phyloP scores from a whole-genome alignment of 2,888 invertebrate genomes.

The Geotrupes spiniger region DNA sequence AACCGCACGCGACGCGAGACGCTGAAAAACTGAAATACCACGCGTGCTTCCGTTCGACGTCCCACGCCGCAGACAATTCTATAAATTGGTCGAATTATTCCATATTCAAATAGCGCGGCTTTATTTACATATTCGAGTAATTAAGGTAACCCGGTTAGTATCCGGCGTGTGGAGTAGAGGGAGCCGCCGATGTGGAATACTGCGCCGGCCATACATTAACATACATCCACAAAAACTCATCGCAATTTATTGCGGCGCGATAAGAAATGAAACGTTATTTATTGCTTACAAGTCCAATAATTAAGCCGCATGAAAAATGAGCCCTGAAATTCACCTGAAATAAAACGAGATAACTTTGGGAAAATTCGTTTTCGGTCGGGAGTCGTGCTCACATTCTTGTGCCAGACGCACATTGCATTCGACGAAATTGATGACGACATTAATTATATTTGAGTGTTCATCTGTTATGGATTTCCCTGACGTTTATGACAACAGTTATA shows the following conservation, averaged over 20 bases:
- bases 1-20: slow-evolving; percentile 1
- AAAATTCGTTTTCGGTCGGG: too few species aligned
- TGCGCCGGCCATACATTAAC: slow-evolving; percentile 39
- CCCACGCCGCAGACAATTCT: slow-evolving; percentile 40
- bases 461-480: too few species aligned
- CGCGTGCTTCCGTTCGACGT: slow-evolving; percentile 34
- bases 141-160: slow-evolving; percentile 40
- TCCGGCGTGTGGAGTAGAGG: slow-evolving; percentile 23
- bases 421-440: too few species aligned
- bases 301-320: slow-evolving; percentile 37
- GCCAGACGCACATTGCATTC: too few species aligned
- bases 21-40: slow-evolving; percentile 27
- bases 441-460: too few species aligned
- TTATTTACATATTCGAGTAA: slow-evolving; percentile 48
- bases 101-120: slow-evolving; percentile 42
- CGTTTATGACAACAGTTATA: too few species aligned
- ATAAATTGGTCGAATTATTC: slow-evolving; percentile 41
- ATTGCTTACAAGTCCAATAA: slow-evolving; percentile 34
- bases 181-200: slow-evolving; percentile 37
- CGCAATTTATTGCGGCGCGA: slow-evolving; percentile 40
- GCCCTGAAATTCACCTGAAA: slow-evolving; percentile 30
- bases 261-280: slow-evolving; percentile 41
- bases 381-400: too few species aligned
- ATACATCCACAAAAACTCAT: slow-evolving; percentile 38
- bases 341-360: neutral